Conservation (phyloP, 1,140 invertebrate species). For the Oncopodura yosiiana region DNA sequence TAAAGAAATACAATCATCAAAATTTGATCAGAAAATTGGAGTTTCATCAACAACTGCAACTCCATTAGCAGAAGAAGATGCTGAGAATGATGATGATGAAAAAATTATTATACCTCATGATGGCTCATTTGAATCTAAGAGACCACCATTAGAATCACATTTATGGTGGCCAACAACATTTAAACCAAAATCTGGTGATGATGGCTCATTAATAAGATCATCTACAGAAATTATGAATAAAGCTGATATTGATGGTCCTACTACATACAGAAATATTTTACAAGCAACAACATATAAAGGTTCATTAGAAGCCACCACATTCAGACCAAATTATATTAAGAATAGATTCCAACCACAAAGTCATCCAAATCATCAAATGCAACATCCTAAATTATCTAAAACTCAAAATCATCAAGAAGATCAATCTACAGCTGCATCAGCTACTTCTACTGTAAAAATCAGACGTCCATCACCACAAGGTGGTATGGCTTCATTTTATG, state of each 20-base stretch:
- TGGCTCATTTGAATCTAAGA: background rate
- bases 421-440: no score
- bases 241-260: background rate
- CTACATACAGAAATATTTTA: background rate
- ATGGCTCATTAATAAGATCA: background rate
- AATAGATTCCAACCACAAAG: constrained; percentile 6
- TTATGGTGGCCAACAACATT: constrained; percentile 30
- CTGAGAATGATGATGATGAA: background rate
- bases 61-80: background rate
- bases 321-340: constrained; percentile 6
- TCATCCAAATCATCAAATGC: constrained; percentile 4
- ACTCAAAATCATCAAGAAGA: no score
- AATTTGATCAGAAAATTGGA: no score
- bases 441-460: background rate
- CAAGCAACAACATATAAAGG: constrained; percentile 26
- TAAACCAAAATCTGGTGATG: constrained; percentile 23
- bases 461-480: constrained; percentile 16
- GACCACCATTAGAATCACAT: constrained; percentile 1
- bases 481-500: constrained; percentile 25
- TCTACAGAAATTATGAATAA: constrained; percentile 3
- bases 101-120: background rate
- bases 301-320: constrained; percentile 23
- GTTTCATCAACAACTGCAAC: background rate
- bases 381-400: no score
- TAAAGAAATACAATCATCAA: background rate